These are phyloP conservation scores for Phyllostomus hastatus DNA, from an alignment of 2,113 vertebrate genomes.

Conservation along the genomic window DNA sequence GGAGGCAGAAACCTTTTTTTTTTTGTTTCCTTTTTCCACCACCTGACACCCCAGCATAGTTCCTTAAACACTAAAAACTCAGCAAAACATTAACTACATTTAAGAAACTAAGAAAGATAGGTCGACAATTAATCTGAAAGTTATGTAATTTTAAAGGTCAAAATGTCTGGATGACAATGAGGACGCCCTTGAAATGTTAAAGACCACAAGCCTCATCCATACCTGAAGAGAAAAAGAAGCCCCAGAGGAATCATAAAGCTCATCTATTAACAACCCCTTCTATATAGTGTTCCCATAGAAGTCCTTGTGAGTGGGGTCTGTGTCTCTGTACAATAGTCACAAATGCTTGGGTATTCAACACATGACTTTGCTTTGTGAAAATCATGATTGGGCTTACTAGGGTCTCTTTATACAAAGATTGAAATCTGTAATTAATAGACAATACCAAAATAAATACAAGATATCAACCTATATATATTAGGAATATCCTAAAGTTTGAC, in stretches of 20 bases:
- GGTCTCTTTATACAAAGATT: background rate
- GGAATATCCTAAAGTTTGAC: conserved; percentile 5
- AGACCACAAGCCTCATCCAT: background rate
- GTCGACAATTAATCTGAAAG: background rate
- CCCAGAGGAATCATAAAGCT: background rate
- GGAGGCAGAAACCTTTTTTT: background rate
- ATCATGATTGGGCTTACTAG: background rate
- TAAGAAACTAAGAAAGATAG: conserved; percentile 19
- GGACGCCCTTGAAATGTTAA: background rate
- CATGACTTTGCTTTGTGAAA: background rate
- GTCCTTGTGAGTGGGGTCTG: background rate
- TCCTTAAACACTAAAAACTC: conserved; percentile 23
- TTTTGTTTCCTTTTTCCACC: conserved; percentile 20
- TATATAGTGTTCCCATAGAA: background rate
- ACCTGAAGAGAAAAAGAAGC: background rate
- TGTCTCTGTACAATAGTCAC: background rate
- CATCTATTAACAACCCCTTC: background rate
- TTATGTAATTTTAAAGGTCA: background rate
- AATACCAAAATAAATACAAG: background rate
- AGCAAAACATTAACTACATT: background rate
- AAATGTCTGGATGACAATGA: background rate
- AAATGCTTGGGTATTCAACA: background rate
- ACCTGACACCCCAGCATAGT: background rate
- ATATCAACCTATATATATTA: background rate
- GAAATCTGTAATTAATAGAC: background rate